Evolutionary conservation across 2,888 invertebrate species (phyloP).

Genomic region (Acleris laterana): DNA sequence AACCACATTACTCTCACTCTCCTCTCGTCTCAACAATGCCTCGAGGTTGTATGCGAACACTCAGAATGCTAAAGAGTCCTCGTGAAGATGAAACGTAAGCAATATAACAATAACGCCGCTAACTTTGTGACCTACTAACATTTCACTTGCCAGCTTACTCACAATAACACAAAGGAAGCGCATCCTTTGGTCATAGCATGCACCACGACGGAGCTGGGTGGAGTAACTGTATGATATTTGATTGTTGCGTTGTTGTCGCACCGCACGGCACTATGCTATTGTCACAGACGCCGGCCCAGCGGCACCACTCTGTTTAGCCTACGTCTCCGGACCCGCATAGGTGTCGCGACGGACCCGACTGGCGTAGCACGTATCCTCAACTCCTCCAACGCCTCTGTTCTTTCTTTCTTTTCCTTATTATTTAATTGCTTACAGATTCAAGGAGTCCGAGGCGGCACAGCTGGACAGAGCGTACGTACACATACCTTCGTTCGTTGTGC

Average conservation of each 20-base stretch:
- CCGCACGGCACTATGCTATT: conserved; percentile 55
- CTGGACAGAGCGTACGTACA: conserved; percentile 93
- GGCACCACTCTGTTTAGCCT: neutral
- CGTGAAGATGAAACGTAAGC: conserved; percentile 65
- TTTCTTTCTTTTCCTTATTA: conserved; percentile 81
- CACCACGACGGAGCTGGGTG: conserved; percentile 50
- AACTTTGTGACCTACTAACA: conserved; percentile 67
- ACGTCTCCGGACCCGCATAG: neutral
- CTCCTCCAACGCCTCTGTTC: conserved; percentile 57
- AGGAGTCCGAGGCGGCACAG: conserved; percentile 91
- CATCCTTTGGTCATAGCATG: conserved; percentile 67
- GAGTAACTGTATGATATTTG: conserved; percentile 53
- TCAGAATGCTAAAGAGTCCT: conserved; percentile 40
- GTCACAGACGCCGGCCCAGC: conserved; percentile 47
- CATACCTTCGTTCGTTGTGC: conserved; percentile 70
- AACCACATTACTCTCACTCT: conserved; percentile 19
- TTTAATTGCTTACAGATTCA: conserved; percentile 91
- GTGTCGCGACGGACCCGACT: conserved; percentile 37
- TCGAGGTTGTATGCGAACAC: conserved; percentile 41
- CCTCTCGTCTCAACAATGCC: conserved; percentile 30
- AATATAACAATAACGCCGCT: conserved; percentile 51
- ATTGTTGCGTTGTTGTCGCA: conserved; percentile 46
- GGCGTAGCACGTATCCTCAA: conserved; percentile 56
- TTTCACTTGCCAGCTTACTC: conserved; percentile 73
- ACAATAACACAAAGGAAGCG: conserved; percentile 53